These are phyloP conservation scores for Drosophila pectinifera DNA, from an alignment of 1,140 invertebrate species.

Conservation along the genomic window DNA sequence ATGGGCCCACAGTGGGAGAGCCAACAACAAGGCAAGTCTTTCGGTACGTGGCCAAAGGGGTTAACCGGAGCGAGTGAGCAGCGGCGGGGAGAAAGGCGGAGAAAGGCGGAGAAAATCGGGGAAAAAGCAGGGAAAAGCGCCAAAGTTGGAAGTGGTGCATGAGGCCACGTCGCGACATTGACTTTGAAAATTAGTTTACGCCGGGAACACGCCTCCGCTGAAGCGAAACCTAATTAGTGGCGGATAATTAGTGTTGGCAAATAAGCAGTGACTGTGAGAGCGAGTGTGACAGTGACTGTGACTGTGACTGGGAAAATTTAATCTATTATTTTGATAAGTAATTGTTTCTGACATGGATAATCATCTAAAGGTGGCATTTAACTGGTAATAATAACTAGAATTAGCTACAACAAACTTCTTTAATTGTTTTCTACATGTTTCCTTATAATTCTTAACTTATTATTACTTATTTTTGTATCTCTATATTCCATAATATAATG, in stretches of 20 bases:
- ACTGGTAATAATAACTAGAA: too few relatives aligned
- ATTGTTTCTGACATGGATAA: neutral
- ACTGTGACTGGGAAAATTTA: neutral
- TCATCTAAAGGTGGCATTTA: neutral
- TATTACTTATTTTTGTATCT: neutral
- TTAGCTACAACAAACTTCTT: neutral
- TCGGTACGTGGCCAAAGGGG: constrained; percentile 23
- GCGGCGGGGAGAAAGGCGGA: neutral
- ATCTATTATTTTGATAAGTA: neutral
- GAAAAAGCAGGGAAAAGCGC: constrained; percentile 3
- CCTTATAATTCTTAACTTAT: neutral
- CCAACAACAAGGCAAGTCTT: constrained; percentile 25
- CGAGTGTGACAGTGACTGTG: constrained; percentile 3
- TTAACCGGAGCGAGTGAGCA: constrained; percentile 6
- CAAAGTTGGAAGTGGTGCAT: constrained; percentile 27
- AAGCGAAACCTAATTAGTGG: constrained; percentile 42
- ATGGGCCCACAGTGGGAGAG: constrained; percentile 17
- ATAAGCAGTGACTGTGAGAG: constrained; percentile 4
- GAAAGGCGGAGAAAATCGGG: neutral
- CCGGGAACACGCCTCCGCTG: constrained; percentile 8
- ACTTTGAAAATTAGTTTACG: constrained; percentile 74
- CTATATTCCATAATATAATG: neutral
- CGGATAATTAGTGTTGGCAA: constrained; percentile 41
- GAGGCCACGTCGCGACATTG: constrained; percentile 62
- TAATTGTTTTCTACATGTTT: neutral